A percentile compares a stretch with the other conserved stretches of the same genome.
These are phyloP conservation scores for Neotragus pygmaeus DNA, from an alignment of 2,113 vertebrate genomes.

Conservation along the genomic window DNA sequence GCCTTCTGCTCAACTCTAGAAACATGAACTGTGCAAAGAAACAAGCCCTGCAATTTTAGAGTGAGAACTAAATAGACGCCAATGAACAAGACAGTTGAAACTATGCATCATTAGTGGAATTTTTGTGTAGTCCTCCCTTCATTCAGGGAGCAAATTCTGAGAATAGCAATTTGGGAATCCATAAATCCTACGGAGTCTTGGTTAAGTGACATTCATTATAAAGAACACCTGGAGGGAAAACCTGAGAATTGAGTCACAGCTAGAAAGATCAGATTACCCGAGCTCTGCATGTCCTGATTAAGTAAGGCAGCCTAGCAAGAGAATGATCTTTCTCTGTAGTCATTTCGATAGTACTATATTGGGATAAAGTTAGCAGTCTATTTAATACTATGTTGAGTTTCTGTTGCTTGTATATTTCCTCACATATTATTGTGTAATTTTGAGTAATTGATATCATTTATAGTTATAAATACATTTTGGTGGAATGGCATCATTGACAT, in stretches of 20 bases:
- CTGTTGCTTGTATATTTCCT: not conserved
- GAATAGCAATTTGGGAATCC: slow-evolving; percentile 35
- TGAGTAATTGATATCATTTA: not conserved
- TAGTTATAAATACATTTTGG: not conserved
- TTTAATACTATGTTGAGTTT: not conserved
- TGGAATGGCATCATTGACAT: not conserved
- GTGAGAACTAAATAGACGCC: not conserved
- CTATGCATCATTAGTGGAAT: not conserved
- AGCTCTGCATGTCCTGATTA: not conserved
- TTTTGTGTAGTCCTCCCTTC: slow-evolving; percentile 29
- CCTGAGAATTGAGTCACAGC: slow-evolving; percentile 34
- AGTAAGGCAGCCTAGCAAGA: not conserved
- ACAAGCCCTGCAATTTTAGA: not conserved
- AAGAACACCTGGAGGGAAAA: slow-evolving; percentile 69
- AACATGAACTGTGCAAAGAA: slow-evolving; percentile 21
- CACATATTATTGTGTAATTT: not conserved
- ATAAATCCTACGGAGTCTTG: slow-evolving; percentile 55
- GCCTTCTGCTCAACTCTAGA: not conserved
- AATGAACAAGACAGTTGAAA: not conserved
- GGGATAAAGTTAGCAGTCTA: not conserved
- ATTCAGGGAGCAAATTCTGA: slow-evolving; percentile 40
- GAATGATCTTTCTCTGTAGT: slow-evolving; percentile 2
- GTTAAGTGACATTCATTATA: slow-evolving; percentile 67
- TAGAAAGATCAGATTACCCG: slow-evolving; percentile 52
- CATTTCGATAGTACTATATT: not conserved